A percentile compares a stretch with the other conserved stretches of the same genome.
phyloP scores from a whole-genome alignment of 2,113 vertebrate genomes.

The Capra hircus region DNA sequence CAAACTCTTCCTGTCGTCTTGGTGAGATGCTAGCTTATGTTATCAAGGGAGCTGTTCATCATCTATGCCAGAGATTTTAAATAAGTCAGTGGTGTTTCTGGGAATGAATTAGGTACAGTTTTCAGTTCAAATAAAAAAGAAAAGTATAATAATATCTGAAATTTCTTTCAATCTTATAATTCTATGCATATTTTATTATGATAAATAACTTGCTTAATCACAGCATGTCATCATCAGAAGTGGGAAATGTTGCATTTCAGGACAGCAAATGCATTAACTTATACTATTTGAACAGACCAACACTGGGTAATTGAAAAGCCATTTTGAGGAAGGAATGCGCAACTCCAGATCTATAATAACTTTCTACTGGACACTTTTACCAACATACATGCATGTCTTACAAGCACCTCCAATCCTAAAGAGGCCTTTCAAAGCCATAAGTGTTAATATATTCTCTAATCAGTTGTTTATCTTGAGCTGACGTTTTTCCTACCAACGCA shows the following conservation, averaged over 20 bases:
- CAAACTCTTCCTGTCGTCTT: not conserved
- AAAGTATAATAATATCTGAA: not conserved
- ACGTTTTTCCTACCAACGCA: not conserved
- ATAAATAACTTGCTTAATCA: slow-evolving; percentile 32
- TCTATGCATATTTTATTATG: slow-evolving; percentile 23
- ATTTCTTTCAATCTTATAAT: not conserved
- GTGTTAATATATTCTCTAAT: not conserved
- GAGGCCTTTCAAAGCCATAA: not conserved
- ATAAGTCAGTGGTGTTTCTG: not conserved
- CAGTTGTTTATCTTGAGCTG: not conserved
- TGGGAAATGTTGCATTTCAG: not conserved
- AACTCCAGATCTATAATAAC: not conserved
- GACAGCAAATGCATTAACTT: not conserved
- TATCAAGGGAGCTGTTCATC: slow-evolving; percentile 7
- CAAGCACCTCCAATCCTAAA: not conserved
- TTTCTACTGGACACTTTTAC: not conserved
- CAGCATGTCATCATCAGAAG: not conserved
- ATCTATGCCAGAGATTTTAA: slow-evolving; percentile 13
- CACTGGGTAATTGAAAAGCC: not conserved
- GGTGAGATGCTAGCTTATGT: not conserved
- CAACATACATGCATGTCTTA: not conserved
- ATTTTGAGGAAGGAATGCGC: not conserved
- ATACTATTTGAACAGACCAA: not conserved
- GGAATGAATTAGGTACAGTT: not conserved
- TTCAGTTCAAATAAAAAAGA: slow-evolving; percentile 33